Conservation (phyloP, 2,797 vertebrate species). For the Tadarida brasiliensis region DNA sequence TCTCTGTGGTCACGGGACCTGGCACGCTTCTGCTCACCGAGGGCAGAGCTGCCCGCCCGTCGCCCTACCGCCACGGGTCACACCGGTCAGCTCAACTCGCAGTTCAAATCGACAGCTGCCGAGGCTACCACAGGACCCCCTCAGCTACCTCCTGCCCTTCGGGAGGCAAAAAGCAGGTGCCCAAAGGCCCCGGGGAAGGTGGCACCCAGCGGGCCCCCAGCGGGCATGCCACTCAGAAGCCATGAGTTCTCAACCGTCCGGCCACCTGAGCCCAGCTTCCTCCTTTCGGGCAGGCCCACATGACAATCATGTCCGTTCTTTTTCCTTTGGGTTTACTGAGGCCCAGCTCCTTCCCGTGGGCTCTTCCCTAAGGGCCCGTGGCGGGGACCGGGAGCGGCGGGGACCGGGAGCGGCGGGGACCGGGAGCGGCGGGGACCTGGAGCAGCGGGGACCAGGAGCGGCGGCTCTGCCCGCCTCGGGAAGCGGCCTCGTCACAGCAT, state of each 20-base stretch:
- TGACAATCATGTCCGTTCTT: neutral
- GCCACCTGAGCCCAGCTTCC: neutral
- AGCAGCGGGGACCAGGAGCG: neutral
- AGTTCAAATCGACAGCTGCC: neutral
- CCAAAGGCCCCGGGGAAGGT: neutral
- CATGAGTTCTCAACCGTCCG: neutral
- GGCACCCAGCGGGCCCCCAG: neutral
- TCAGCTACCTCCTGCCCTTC: neutral
- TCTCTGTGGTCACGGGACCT: neutral
- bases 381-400: neutral
- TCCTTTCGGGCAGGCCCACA: neutral
- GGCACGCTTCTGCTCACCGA: neutral
- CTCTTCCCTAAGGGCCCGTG: neutral
- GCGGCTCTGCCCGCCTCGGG: neutral
- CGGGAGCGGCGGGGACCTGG: neutral
- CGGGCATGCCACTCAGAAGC: neutral
- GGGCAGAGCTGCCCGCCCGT: neutral
- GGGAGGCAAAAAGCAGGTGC: neutral
- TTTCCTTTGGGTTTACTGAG: neutral
- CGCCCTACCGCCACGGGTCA: conserved; percentile 13
- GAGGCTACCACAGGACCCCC: neutral
- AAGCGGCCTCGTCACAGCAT: neutral
- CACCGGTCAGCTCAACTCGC: neutral
- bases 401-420: too few species aligned
- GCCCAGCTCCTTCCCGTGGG: neutral